phyloP scores from a whole-genome alignment of 2,113 vertebrate genomes.

The Chauna torquata region DNA sequence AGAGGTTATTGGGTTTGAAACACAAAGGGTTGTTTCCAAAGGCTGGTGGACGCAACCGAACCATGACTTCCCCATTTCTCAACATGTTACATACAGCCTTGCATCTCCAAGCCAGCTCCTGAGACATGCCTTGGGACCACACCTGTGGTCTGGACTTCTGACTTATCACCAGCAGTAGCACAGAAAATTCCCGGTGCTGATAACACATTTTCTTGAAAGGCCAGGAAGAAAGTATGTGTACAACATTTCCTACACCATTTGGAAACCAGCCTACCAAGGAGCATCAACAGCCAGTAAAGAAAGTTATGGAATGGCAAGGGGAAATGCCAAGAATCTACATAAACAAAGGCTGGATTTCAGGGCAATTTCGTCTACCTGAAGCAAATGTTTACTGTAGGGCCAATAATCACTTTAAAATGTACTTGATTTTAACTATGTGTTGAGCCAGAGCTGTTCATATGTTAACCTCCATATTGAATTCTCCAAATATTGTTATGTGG shows the following conservation, averaged over 20 bases:
- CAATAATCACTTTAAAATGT: slow-evolving; percentile 16
- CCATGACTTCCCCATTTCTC: background rate
- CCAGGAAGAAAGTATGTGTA: background rate
- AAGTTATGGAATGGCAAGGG: background rate
- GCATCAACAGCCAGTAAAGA: background rate
- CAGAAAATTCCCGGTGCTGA: background rate
- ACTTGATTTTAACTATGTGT: slow-evolving; percentile 8
- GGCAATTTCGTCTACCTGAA: background rate
- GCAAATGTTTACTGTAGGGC: background rate
- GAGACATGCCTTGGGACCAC: background rate
- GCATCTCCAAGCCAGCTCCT: background rate
- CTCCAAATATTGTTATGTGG: slow-evolving; percentile 21
- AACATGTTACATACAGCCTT: background rate
- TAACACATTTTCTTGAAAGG: background rate
- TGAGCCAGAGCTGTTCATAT: background rate
- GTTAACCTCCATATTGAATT: slow-evolving; percentile 22
- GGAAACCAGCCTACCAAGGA: background rate
- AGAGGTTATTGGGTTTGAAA: background rate
- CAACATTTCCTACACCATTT: background rate
- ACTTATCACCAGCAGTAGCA: background rate
- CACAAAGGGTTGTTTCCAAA: background rate
- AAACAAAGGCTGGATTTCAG: background rate
- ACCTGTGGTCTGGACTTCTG: background rate
- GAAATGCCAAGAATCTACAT: background rate
- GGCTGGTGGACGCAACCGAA: background rate